Percentiles rank a stretch among this genome's conserved stretches.
Evolutionary conservation across 2,888 invertebrate species (phyloP).

Genomic region (Stictocephala bisonia): DNA sequence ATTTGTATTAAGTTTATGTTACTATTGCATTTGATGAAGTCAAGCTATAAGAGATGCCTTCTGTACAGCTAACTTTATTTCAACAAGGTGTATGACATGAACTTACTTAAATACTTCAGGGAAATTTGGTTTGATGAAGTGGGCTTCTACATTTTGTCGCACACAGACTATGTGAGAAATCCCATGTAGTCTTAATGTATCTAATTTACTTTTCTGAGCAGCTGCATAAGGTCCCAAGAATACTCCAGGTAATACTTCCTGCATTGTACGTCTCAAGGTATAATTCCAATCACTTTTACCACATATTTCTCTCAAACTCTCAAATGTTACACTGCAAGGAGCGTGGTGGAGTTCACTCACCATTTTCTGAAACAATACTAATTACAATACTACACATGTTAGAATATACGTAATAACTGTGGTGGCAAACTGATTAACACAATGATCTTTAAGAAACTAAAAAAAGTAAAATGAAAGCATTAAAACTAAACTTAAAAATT

Average conservation of each 20-base stretch:
- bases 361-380: not conserved
- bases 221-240: constrained; percentile 75
- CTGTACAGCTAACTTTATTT: too few relatives aligned
- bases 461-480: too few relatives aligned
- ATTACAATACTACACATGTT: not conserved
- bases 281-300: constrained; percentile 62
- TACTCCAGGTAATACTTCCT: constrained; percentile 75
- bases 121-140: constrained; percentile 74
- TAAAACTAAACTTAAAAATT: too few relatives aligned
- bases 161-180: constrained; percentile 78
- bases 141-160: constrained; percentile 71
- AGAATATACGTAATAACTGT: too few relatives aligned
- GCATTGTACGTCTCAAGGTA: constrained; percentile 66
- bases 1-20: too few relatives aligned
- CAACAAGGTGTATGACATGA: too few relatives aligned
- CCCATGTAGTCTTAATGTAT: constrained; percentile 67
- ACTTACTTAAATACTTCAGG: constrained; percentile 71
- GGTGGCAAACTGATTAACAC: too few relatives aligned
- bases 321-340: not conserved
- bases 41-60: too few relatives aligned
- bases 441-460: too few relatives aligned
- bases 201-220: constrained; percentile 70
- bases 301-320: not conserved
- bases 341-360: not conserved
- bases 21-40: too few relatives aligned